Evolutionary conservation across 1,140 invertebrate species (phyloP).

Genomic region (Diorhabda sublineata): DNA sequence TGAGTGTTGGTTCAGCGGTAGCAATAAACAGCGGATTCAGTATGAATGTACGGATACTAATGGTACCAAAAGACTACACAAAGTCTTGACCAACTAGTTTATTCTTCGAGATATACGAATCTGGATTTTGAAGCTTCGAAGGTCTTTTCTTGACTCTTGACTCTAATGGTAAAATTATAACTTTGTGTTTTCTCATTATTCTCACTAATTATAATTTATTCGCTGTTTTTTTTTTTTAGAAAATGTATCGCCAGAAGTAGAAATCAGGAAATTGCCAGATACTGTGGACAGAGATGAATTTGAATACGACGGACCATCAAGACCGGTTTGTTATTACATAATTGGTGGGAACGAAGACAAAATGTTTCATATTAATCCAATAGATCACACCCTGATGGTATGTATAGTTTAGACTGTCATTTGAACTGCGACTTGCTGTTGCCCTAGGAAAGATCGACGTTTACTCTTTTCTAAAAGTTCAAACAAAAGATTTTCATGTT

Average conservation of each 20-base stretch:
- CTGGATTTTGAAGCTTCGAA: too few relatives aligned
- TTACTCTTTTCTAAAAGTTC: too few relatives aligned
- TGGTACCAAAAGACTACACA: too few relatives aligned
- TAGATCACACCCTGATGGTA: constrained; percentile 58
- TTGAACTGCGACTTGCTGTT: background rate
- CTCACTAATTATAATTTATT: background rate
- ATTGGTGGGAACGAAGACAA: constrained; percentile 72
- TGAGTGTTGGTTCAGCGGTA: too few relatives aligned
- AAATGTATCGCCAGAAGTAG: constrained; percentile 64
- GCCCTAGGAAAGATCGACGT: background rate
- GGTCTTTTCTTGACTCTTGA: too few relatives aligned
- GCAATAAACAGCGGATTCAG: too few relatives aligned
- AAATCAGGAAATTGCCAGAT: constrained; percentile 67
- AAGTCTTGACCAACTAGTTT: too few relatives aligned
- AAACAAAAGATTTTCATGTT: too few relatives aligned
- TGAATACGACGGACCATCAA: constrained; percentile 71
- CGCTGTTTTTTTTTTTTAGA: constrained; percentile 51
- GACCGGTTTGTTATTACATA: constrained; percentile 84
- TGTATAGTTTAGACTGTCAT: constrained; percentile 12
- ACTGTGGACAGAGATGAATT: constrained; percentile 83
- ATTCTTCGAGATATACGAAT: too few relatives aligned
- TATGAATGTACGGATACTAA: too few relatives aligned
- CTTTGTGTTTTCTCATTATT: background rate
- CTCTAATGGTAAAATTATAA: too few relatives aligned
- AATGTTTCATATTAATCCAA: constrained; percentile 68